Base-by-base conservation (phyloP, 92 coral and sea anemone species). In the Actinernus sp. region DNA sequence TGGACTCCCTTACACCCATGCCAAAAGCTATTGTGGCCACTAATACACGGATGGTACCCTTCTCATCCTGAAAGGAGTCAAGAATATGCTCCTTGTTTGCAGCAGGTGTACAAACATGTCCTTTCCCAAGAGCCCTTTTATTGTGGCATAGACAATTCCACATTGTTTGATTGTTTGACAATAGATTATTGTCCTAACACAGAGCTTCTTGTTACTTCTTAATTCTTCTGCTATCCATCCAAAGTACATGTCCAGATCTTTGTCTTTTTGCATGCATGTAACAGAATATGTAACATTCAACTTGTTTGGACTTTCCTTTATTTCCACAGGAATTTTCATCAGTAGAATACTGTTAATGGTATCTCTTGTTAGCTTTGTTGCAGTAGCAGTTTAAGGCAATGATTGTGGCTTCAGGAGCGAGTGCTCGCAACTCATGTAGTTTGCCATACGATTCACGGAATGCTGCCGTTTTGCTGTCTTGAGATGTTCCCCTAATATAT, bases 131-230 rank as follows among this genome's bases (percentile, higher is more conserved):
- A 82, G 31, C 13, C 71, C 88, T 23, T 30, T 74, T 3, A 82
- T 34, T 8, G 65, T 49, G 12, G 83, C 88, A 74, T 82, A 82
- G 19, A 74, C 59, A 12, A 64, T 51, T 12, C 82, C 58, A 74
- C 83, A 73, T 64, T 82, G 83, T n/a, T 57, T 56, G 23, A 73
- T 82, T 7, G 88, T 82, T 56, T 82, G 88, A 60, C 88, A 82
- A 37, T 83, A 83, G 25, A 82, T 52, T 2, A 82, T 75, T 24
- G 79, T 68, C 53, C 89, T 75, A 18, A 31, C 59, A 22, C 59
- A 37, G 11, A 40, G 38, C 40, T 57, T 47, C 58, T 67, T 10
- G 33, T 74, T 30, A 26, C 8, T 33, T 44, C 37, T 65, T 8
- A 82, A 30, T 28, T 74, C 69, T 14, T 74, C 61, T 9, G 71